Conservation (phyloP, 1,140 invertebrate species). For the Amphibalanus amphitrite region DNA sequence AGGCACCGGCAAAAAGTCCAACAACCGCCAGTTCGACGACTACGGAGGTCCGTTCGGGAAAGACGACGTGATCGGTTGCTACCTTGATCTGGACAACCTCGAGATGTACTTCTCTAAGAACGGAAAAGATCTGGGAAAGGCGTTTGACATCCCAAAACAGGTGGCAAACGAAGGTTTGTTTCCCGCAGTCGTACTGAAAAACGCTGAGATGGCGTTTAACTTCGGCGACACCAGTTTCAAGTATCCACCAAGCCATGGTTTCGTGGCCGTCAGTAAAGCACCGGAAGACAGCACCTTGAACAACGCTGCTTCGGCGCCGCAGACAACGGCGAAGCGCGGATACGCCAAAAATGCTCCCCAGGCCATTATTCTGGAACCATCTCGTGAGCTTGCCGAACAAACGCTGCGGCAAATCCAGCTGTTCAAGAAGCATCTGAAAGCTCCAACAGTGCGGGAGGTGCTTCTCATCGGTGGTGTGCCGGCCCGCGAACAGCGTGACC, state of each 20-base stretch:
- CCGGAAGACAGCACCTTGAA: conserved; percentile 40
- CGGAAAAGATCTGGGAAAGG: conserved; percentile 66
- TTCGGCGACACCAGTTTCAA: conserved; percentile 82
- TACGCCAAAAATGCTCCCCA: conserved; percentile 59
- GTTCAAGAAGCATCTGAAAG: conserved; percentile 71
- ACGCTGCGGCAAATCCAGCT: conserved; percentile 78
- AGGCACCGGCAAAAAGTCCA: conserved; percentile 98
- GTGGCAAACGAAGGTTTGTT: conserved; percentile 59
- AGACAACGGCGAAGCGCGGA: conserved; percentile 12
- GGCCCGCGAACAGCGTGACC: conserved; percentile 75
- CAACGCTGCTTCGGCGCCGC: conserved; percentile 34
- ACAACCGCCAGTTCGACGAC: conserved; percentile 81
- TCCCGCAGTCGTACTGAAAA: conserved; percentile 89
- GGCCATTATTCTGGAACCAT: conserved; percentile 75
- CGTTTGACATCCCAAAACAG: conserved; percentile 62
- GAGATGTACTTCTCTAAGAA: conserved; percentile 84
- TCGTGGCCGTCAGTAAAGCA: conserved; percentile 44
- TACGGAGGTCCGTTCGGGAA: conserved; percentile 93
- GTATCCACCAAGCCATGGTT: conserved; percentile 50
- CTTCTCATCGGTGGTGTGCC: conserved; percentile 80
- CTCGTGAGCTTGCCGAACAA: conserved; percentile 91
- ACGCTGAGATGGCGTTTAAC: conserved; percentile 93
- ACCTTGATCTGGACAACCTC: conserved; percentile 62
- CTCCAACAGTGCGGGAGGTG: conserved; percentile 57
- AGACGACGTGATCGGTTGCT: conserved; percentile 84